Evolutionary conservation across 30 jellyfish, hydroid and myxozoan species (phyloP).

Genomic region (Mastigias papua): DNA sequence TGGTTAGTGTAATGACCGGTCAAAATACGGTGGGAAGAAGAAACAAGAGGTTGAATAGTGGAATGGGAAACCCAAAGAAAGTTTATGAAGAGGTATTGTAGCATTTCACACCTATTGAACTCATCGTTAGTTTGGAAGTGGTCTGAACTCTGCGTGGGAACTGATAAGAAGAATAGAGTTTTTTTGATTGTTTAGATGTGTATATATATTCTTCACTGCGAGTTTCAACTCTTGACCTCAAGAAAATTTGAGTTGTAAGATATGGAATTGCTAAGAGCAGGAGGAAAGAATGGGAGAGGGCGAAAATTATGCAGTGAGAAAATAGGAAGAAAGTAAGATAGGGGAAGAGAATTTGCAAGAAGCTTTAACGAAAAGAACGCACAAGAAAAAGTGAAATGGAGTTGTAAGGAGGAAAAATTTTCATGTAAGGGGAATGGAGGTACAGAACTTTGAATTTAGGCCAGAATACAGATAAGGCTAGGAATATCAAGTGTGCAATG

Average conservation of each 20-base stretch:
- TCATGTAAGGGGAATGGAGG: background rate
- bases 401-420: background rate
- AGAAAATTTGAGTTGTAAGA: too few relatives aligned
- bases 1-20: constrained; percentile 96
- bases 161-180: too few relatives aligned
- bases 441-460: too few relatives aligned
- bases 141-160: background rate
- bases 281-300: background rate
- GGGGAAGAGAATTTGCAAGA: background rate
- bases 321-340: background rate
- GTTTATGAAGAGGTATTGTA: constrained; percentile 93
- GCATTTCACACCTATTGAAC: background rate
- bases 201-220: too few relatives aligned
- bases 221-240: too few relatives aligned
- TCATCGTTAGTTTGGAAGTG: background rate
- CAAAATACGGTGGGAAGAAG: constrained; percentile 71
- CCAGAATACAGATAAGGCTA: too few relatives aligned
- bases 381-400: background rate
- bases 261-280: too few relatives aligned
- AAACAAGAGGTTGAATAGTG: constrained; percentile 79
- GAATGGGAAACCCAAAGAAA: constrained; percentile 86
- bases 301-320: background rate
- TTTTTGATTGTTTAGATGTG: too few relatives aligned
- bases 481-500: too few relatives aligned
- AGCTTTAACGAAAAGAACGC: background rate